Base-by-base conservation (phyloP, 2,797 vertebrate genomes). In the Distichodus sexfasciatus region DNA sequence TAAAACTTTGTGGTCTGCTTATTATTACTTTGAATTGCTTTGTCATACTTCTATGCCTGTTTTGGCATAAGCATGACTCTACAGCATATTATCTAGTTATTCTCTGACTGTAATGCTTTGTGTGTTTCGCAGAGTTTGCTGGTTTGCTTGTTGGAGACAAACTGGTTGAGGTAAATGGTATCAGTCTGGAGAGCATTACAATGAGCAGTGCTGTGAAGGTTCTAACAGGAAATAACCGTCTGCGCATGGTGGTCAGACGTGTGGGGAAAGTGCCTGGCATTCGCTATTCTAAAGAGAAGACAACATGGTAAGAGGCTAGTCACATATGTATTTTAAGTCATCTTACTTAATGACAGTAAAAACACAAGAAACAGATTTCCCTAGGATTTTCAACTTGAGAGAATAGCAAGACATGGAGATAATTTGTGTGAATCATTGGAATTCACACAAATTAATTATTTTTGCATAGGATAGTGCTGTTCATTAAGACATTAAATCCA, bases 251-350 rank as follows among this genome's bases (percentile, higher is more conserved):
- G 81, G 88, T 98, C 77, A 89, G 97, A 69, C 90, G 96, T 8
- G 94, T 99, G 84, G 97, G 97, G 72, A 96, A 96, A 0, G 95
- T 99, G 81, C 97, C 97, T 0, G 95, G 94, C 71, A 97, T 99
- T 85, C 96, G 96, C 69, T 97, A 94, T 90, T 97, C 96, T 80
- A 96, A 93, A 85, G 97, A 99, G 87, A 98, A 99, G 87, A 99
- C 94, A 0, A 98, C 96, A 0, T 99, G 97, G 97, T 98, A 77
- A 88, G 84, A 21, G 9, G 5, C 33, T 47, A 11, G 14, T 12
- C 23, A 14, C 8, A 12, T 9, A 2, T 33, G n/a, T 17, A 29
- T 12, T 19, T 6, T 44, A 17, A 9, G 15, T 17, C 41, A 44
- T 7, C 8, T 21, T 46, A 33, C 31, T 4, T 33, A 33, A 33